A percentile compares a stretch with the other conserved stretches of the same genome.
Evolutionary conservation across 2,113 vertebrate genomes (phyloP).

Genomic region (Mesitornis unicolor): DNA sequence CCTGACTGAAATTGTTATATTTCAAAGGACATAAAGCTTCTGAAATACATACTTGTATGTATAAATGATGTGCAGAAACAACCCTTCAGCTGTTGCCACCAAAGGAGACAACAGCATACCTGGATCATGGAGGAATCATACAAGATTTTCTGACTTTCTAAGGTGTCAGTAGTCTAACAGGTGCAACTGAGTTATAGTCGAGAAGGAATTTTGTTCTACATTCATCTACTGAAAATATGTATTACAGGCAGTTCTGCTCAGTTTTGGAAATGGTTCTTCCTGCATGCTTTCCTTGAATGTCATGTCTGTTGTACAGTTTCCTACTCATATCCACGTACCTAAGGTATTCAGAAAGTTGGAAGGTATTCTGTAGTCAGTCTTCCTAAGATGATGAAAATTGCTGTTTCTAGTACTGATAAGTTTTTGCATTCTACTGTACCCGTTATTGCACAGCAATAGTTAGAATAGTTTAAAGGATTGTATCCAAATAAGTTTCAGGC

Average conservation of each 20-base stretch:
- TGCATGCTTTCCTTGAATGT: neutral
- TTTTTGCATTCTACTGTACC: neutral
- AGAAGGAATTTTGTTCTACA: neutral
- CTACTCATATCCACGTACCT: neutral
- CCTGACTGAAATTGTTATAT: too few species aligned
- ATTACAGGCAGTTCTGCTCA: neutral
- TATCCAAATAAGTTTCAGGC: neutral
- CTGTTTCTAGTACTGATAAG: neutral
- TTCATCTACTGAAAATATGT: neutral
- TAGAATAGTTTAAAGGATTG: neutral
- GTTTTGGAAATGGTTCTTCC: neutral
- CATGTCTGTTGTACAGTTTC: neutral
- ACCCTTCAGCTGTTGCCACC: neutral
- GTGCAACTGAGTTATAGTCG: neutral
- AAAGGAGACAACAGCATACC: neutral
- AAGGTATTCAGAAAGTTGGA: neutral
- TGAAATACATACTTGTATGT: neutral
- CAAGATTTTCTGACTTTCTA: neutral
- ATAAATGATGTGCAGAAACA: neutral
- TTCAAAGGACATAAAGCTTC: neutral
- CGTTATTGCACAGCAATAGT: neutral
- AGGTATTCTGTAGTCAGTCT: neutral
- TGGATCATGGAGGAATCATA: neutral
- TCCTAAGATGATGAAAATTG: neutral
- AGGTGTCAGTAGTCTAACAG: neutral